Base-by-base conservation (phyloP, 2,888 invertebrate genomes). In the Nephrotoma appendiculata region DNA sequence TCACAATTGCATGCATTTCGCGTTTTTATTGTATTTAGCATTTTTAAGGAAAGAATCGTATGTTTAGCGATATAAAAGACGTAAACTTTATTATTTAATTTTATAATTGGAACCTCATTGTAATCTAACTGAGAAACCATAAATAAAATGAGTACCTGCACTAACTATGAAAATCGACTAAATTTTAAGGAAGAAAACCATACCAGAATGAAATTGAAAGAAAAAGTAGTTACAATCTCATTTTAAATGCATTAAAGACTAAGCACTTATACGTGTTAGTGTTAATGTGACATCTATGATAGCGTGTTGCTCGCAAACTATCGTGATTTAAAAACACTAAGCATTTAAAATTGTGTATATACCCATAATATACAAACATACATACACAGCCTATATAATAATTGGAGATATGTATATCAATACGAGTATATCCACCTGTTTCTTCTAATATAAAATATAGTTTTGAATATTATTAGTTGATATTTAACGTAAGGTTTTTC, bases 261-360 rank as follows among this genome's bases (percentile, higher is more conserved):
- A 84, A 84, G 84, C 84, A 84, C 84, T 84, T 84, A 84, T 84
- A 84, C 84, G 84, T 84, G 84, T 84, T 84, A 84, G 84, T 84
- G 84, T 84, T 84, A 84, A 84, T 84, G 84, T 84, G 84, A 84
- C 84, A 84, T 84, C 84, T 84, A 84, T 43, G 84, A 84, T 84
- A 43, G 84, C 84, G 84, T 84, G 84, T 15, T 84, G 15, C 84
- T 84, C 84, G 84, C 84, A 84, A 84, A 84, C 84, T 84, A 84
- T 84, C 84, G 84, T 84, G 84, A 84, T 84, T 84, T 84, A 43
- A 84, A 84, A 84, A 84, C 83, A 83, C 84, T 84, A 84, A 84
- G 43, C 84, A 84, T 84, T 84, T 84, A 84, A 84, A 84, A 84
- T 84, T 42, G 31, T 71, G 31, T 71, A 9, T n/a, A 71, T 31